Percentiles rank a stretch among this genome's conserved stretches.
phyloP scores from a whole-genome alignment of 2,888 invertebrate species.

The Tenthredo amoena region DNA sequence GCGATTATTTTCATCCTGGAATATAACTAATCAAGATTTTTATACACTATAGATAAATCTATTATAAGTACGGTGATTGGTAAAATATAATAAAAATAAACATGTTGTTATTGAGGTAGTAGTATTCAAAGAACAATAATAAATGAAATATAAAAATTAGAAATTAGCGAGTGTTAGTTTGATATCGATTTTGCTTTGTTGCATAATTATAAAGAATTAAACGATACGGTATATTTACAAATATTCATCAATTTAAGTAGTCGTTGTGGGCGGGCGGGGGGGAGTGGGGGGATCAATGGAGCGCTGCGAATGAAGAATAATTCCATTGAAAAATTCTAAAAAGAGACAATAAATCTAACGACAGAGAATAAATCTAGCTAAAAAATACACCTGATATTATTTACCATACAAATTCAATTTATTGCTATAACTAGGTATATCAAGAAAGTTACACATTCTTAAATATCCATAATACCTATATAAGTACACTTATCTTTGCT shows the following conservation, averaged over 20 bases:
- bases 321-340: neutral
- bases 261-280: neutral
- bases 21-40: neutral
- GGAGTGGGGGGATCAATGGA: neutral
- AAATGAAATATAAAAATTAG: neutral
- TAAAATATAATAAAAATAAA: conserved; percentile 10
- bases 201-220: neutral
- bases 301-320: neutral
- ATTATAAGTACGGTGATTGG: neutral
- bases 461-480: neutral
- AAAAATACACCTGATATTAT: neutral
- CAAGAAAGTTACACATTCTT: conserved; percentile 14
- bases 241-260: neutral
- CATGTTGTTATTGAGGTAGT: conserved; percentile 39
- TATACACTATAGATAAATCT: neutral
- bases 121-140: conserved; percentile 5
- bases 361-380: neutral
- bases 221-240: conserved; percentile 10
- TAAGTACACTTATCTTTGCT: conserved; percentile 17
- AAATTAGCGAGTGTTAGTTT: neutral
- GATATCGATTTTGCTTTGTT: neutral
- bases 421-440: conserved; percentile 4
- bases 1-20: neutral
- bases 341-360: neutral
- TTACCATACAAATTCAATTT: conserved; percentile 31